Conservation (phyloP, 2,113 vertebrate genomes). For the Carassius gibelio region DNA sequence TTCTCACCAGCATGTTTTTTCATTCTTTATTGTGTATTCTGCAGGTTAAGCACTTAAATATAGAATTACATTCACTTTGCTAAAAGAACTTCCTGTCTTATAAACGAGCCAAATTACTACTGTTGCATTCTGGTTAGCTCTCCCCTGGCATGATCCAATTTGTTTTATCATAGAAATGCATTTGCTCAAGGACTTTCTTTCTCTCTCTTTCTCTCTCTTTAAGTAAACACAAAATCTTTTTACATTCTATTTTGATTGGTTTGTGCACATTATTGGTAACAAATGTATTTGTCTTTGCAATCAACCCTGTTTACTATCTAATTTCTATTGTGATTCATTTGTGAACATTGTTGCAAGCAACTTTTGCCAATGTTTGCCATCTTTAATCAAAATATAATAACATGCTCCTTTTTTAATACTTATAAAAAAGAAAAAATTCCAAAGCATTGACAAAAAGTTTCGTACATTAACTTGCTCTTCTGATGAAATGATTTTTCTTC, state of each 20-base stretch:
- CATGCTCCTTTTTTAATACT: background rate
- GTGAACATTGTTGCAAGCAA: background rate
- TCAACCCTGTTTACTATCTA: background rate
- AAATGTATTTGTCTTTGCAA: background rate
- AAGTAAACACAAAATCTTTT: background rate
- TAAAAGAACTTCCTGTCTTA: slow-evolving; percentile 24
- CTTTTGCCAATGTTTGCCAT: background rate
- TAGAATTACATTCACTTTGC: slow-evolving; percentile 45
- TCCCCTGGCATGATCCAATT: slow-evolving; percentile 12
- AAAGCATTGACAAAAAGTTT: too few species aligned
- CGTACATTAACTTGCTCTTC: background rate
- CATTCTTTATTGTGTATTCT: background rate
- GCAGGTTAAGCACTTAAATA: slow-evolving; percentile 40
- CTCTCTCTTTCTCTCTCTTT: background rate
- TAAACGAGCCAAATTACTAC: slow-evolving; percentile 9
- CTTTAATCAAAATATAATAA: background rate
- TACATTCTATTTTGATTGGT: background rate
- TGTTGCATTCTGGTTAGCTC: slow-evolving; percentile 19
- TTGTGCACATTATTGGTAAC: background rate
- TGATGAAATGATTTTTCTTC: background rate
- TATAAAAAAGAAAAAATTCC: too few species aligned
- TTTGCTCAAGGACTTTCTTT: background rate
- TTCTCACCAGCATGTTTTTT: slow-evolving; percentile 52
- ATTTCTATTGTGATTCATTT: background rate
- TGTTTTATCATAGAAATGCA: slow-evolving; percentile 4